phyloP scores from a whole-genome alignment of 2,797 vertebrate genomes.

The Tarsius wallacei region DNA sequence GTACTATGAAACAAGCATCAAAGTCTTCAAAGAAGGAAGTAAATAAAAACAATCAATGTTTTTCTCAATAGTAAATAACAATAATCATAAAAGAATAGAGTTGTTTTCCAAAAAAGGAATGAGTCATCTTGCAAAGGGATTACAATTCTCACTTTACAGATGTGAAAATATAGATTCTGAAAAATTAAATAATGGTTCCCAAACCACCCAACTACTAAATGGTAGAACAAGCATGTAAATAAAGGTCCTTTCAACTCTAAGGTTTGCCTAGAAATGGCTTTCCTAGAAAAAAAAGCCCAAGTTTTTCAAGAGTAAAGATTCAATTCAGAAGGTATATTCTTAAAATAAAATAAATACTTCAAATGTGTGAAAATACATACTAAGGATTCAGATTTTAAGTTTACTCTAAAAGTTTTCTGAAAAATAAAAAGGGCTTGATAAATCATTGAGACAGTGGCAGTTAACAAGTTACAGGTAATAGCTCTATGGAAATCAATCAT shows the following conservation, averaged over 20 bases:
- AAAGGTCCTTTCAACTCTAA: not conserved
- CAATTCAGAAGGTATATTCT: not conserved
- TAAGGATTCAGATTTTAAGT: not conserved
- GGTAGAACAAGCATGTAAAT: not conserved
- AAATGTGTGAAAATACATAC: not conserved
- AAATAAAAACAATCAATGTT: not conserved
- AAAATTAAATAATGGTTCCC: not conserved
- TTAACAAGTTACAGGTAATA: not conserved
- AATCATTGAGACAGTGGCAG: not conserved
- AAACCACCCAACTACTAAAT: not conserved
- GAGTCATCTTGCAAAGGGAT: not conserved
- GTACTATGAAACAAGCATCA: not conserved
- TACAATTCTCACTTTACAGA: not conserved
- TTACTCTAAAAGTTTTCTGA: not conserved
- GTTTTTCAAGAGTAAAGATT: not conserved
- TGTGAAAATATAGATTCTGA: not conserved
- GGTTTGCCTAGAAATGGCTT: not conserved
- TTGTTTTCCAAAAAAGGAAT: not conserved
- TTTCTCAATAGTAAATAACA: not conserved
- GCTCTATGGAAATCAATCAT: not conserved
- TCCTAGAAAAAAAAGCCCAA: not conserved
- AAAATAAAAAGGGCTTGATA: constrained; percentile 25
- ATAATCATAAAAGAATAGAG: not conserved
- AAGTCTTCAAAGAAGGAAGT: not conserved
- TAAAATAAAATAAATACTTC: constrained; percentile 45